phyloP scores from a whole-genome alignment of 2,888 invertebrate species.

The Agriotes lineatus region DNA sequence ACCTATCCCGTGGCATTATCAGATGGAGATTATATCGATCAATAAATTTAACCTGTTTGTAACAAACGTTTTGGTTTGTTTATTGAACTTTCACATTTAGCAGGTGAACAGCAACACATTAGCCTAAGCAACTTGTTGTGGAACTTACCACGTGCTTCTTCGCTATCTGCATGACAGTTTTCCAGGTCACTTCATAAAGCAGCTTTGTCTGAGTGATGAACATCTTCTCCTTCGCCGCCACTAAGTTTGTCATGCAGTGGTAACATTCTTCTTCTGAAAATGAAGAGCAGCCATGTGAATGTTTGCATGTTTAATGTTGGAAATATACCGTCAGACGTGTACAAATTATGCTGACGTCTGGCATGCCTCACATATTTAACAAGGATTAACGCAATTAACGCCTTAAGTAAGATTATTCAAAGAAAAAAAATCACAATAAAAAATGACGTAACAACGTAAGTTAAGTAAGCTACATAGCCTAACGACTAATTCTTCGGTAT shows the following conservation, averaged over 20 bases:
- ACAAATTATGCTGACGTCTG: too few species aligned
- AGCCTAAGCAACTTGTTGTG: too few species aligned
- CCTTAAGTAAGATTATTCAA: too few species aligned
- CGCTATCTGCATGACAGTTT: conserved; percentile 95
- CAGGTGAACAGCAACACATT: too few species aligned
- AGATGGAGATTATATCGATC: background rate
- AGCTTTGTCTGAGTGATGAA: conserved; percentile 97
- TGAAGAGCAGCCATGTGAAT: background rate
- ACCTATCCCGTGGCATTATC: background rate
- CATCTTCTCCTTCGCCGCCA: conserved; percentile 90
- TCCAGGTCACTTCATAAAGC: conserved; percentile 94
- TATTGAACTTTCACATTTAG: background rate
- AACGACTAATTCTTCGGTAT: background rate
- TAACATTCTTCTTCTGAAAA: conserved; percentile 93
- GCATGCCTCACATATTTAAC: too few species aligned
- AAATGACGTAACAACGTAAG: too few species aligned
- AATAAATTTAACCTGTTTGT: background rate
- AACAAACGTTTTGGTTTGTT: background rate
- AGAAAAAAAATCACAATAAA: too few species aligned
- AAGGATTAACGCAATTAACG: too few species aligned
- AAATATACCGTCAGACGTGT: too few species aligned
- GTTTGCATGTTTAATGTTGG: too few species aligned
- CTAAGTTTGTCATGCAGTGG: conserved; percentile 91
- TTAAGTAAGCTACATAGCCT: too few species aligned
- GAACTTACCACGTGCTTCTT: conserved; percentile 94